Evolutionary conservation across 1,140 invertebrate species (phyloP), one percentile per base, ranked within the genome.

Genomic region (Daktulosphaira vitifoliae): DNA sequence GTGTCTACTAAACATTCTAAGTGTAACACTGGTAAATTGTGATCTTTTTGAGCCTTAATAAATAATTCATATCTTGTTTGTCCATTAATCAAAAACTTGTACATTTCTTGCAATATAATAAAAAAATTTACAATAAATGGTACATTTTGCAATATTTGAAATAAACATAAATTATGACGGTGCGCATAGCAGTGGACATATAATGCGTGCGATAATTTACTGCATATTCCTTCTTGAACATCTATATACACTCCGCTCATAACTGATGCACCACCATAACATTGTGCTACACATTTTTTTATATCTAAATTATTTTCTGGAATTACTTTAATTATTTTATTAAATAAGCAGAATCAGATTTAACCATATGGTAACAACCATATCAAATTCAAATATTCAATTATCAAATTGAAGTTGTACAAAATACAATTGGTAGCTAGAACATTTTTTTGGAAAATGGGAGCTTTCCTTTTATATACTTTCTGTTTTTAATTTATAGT

Each of bases 171-270:
- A 18, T 64, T 64, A 6, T 48, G 48, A 13, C 42, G 39, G 11
- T 64, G 44, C 1, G 38, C 54, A 26, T 42, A 62, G 20, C 38
- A 62, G 13, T 44, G 54, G 20, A 62, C 20, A 62, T 42, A 62
- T 15, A 62, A n/a, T 25, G 39, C 54, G n/a, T 62, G 39, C 15
- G 54, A 38, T n/a, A 38, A 16, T 16, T 13, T 16, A 42, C 9
- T 23, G 8, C 15, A 13, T 25, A 62, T 39, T 62, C 23, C 2
- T 46, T 42, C 20, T 26, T 62, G 54, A 16, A 62, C 20, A 18
- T 20, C 20, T 25, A n/a, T 23, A 16, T 42, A 26, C 6, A 11
- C 20, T 18, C 54, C 22, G n/a, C 37, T 25, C 39, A 44, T 62
- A 16, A 62, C 54, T 5, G 9, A 9, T 23, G 39, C 38, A 37